Conservation (phyloP, 2,113 vertebrate species). For the Bagarius yarrelli region DNA sequence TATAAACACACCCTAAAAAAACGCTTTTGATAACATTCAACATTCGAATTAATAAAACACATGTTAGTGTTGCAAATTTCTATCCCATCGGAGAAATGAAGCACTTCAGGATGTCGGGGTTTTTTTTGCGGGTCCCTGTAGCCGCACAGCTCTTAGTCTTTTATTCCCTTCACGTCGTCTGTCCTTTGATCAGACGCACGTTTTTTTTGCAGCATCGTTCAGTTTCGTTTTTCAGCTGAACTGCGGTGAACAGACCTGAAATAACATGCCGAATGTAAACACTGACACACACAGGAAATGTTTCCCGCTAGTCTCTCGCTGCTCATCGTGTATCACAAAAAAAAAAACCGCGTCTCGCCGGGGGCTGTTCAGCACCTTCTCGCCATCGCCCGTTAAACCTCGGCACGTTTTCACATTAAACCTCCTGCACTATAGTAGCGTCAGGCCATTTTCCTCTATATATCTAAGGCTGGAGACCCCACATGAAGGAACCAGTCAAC, state of each 20-base stretch:
- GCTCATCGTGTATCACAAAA: not conserved
- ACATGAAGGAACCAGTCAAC: slow-evolving; percentile 24
- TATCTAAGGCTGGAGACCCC: not conserved
- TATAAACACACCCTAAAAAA: too few species aligned
- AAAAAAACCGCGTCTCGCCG: not conserved
- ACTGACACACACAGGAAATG: not conserved
- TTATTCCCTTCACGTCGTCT: not conserved
- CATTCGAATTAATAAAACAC: not conserved
- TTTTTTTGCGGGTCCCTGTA: not conserved
- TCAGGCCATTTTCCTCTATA: not conserved
- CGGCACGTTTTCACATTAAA: not conserved
- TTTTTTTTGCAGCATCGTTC: not conserved
- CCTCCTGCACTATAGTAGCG: not conserved
- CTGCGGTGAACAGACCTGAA: slow-evolving; percentile 8
- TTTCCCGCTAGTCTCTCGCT: not conserved
- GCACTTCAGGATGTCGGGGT: not conserved
- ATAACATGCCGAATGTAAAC: slow-evolving; percentile 1
- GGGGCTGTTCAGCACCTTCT: not conserved
- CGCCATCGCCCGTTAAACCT: not conserved
- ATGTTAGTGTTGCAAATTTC: not conserved
- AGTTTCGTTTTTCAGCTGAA: not conserved
- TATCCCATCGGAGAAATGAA: not conserved
- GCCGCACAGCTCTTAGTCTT: not conserved
- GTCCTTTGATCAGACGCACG: not conserved
- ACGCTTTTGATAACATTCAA: not conserved